Evolutionary conservation across 2,113 vertebrate genomes (phyloP).

Genomic region (Amia ocellicauda): DNA sequence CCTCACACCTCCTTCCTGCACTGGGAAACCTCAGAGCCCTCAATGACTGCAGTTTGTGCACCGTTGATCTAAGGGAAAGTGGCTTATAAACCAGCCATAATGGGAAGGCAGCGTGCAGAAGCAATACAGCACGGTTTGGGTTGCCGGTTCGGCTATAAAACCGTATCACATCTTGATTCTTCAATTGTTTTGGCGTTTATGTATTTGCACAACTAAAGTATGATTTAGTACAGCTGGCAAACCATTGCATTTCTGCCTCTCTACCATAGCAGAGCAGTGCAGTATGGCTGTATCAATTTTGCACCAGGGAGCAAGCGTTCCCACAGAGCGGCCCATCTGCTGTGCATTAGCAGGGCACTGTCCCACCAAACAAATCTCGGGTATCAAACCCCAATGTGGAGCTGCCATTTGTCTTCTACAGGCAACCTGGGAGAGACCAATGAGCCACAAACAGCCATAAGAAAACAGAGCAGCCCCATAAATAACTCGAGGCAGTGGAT

Average conservation of each 20-base stretch:
- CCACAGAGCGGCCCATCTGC: constrained; percentile 37
- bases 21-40: not conserved
- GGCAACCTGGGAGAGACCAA: constrained; percentile 19
- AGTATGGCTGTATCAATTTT: not conserved
- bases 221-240: not conserved
- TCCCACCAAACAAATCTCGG: constrained; percentile 42
- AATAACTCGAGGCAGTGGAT: not conserved
- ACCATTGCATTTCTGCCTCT: not conserved
- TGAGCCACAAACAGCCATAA: not conserved
- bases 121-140: too few species aligned
- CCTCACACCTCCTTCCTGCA: constrained; percentile 11
- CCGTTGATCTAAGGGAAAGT: constrained; percentile 15
- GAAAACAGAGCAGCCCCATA: not conserved
- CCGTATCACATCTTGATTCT: too few species aligned
- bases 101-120: too few species aligned
- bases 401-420: too few species aligned
- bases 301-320: not conserved
- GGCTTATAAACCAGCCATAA: too few species aligned
- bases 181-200: too few species aligned
- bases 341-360: constrained; percentile 36
- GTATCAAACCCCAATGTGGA: too few species aligned
- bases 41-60: not conserved
- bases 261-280: not conserved
- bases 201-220: too few species aligned
- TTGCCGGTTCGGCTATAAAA: too few species aligned